Evolutionary conservation across 1,140 invertebrate species (phyloP).

Genomic region (Magallana ariakensis): DNA sequence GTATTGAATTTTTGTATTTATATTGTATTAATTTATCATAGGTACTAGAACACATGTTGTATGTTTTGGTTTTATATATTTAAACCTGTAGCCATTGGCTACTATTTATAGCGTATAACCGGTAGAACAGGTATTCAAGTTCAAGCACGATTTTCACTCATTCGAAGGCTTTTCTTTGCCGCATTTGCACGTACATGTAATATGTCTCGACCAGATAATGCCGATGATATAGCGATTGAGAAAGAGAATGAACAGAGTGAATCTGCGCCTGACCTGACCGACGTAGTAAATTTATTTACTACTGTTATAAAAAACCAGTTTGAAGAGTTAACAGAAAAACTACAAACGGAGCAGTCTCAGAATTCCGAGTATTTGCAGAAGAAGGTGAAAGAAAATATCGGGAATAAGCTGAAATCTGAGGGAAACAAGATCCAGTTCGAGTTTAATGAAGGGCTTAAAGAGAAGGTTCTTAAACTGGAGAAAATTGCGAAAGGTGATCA

Average conservation of each 20-base stretch:
- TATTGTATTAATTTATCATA: no score
- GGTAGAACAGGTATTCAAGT: no score
- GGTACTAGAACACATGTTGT: no score
- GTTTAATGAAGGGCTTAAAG: constrained; percentile 24
- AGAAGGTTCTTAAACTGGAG: background rate
- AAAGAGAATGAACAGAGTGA: background rate
- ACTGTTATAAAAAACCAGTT: constrained; percentile 21
- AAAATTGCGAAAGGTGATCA: background rate
- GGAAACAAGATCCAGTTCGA: constrained; percentile 24
- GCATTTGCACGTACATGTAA: no score
- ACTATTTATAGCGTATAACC: no score
- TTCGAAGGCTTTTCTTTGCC: no score
- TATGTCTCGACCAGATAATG: no score
- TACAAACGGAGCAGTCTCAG: background rate
- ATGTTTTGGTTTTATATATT: no score
- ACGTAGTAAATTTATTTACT: constrained; percentile 3
- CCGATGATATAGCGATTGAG: no score
- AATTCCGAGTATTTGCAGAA: background rate
- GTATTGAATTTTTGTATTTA: no score
- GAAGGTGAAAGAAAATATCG: constrained; percentile 23
- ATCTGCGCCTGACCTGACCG: background rate
- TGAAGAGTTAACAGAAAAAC: background rate
- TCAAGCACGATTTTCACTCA: no score
- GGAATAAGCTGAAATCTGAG: background rate
- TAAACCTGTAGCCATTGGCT: no score